Base-by-base conservation (phyloP, 2,797 vertebrate species). In the Melanotaenia pygmaea region DNA sequence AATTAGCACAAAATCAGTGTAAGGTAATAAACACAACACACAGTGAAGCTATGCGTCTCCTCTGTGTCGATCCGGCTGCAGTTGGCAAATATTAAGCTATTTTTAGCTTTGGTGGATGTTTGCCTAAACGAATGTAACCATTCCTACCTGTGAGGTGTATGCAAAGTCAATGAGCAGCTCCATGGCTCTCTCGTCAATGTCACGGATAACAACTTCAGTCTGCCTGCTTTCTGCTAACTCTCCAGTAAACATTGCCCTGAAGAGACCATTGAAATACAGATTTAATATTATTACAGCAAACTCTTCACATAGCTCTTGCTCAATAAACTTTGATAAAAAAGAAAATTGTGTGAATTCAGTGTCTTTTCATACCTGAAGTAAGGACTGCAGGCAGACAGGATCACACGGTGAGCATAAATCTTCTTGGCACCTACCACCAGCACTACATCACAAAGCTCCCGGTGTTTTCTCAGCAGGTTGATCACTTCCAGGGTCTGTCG, bases 81-180 rank as follows among this genome's bases (percentile, higher is more conserved):
- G 43, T 26, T 54, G 22, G n/a, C 13, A 54, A 6, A 54, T 54
- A 50, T 14, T 28, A 18, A 30, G 28, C 40, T 53, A 28, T 59
- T 58, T 37, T 67, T 34, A 20, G 13, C n/a, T n/a, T 37, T 11
- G 4, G 12, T 51, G 47, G 10, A 20, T 30, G 6, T 13, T 38
- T n/a, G 18, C 3, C 12, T 58, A 28, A 37, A 28, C 10, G 6
- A n/a, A 14, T 5, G 26, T 22, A 13, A 11, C 26, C 53, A 12
- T 4, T 68, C 56, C 68, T 83, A 99, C 97, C 95, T 99, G 98
- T 43, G 98, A 99, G 30, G 98, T 99, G 87, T 99, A 99, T 0
- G 98, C 97, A 45, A 99, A 99, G 94, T 99, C 98, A 30, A 99
- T 99, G 71, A 99, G 96, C 77, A 99, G 95, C 86, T 99, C 98